Percentiles rank a stretch among this genome's conserved stretches.
phyloP scores from a whole-genome alignment of 2,797 vertebrate genomes.

The Rallus crepitans region DNA sequence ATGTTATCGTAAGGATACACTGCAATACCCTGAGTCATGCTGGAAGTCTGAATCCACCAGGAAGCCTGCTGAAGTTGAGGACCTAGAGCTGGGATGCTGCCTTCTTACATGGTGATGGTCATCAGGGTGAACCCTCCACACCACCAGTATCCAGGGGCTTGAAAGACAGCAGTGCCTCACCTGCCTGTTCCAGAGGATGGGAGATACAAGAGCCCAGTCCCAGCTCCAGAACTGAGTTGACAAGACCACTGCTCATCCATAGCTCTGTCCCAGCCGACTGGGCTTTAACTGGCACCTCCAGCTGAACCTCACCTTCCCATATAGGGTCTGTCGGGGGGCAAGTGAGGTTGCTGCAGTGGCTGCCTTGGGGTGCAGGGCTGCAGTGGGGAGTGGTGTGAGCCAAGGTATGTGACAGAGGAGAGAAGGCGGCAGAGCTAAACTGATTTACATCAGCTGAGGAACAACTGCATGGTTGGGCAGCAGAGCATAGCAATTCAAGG shows the following conservation, averaged over 20 bases:
- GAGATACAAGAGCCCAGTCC: fast-evolving
- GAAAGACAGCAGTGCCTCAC: not conserved
- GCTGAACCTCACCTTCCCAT: not conserved
- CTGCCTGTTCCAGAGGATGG: not conserved
- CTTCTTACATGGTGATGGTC: fast-evolving
- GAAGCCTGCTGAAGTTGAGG: slow-evolving; percentile 7
- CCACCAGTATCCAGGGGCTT: not conserved
- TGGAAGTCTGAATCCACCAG: slow-evolving; percentile 22
- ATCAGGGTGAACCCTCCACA: fast-evolving
- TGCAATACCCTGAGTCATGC: slow-evolving; percentile 65
- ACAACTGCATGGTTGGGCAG: not conserved
- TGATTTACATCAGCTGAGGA: slow-evolving; percentile 14
- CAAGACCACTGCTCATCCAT: fast-evolving
- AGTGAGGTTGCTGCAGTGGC: not conserved
- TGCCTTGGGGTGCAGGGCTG: not conserved
- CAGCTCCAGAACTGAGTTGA: fast-evolving
- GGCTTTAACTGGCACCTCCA: not conserved
- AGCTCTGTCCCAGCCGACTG: not conserved
- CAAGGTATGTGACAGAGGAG: not conserved
- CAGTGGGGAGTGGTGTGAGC: fast-evolving
- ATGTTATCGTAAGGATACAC: slow-evolving; percentile 51
- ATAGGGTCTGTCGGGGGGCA: not conserved
- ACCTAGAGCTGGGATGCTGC: not conserved
- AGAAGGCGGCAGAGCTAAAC: not conserved
- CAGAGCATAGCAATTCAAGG: not conserved